Evolutionary conservation across 2,888 invertebrate genomes (phyloP).

Genomic region (Epinotia nisella): DNA sequence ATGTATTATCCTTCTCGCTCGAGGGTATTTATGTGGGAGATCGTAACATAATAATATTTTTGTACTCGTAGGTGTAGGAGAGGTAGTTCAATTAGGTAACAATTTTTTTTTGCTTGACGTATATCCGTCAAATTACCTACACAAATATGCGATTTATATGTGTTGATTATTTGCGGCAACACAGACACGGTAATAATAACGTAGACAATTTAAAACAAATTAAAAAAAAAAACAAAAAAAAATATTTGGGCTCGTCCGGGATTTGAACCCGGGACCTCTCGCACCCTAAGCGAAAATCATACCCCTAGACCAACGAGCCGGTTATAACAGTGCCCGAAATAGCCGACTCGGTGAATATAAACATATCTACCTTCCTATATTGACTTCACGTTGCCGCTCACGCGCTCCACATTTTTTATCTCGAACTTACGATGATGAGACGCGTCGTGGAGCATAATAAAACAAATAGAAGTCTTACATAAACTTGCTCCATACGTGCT

Average conservation of each 20-base stretch:
- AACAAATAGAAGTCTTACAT: background rate
- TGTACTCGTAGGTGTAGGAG: background rate
- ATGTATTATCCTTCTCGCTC: conserved; percentile 37
- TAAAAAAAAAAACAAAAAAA: conserved; percentile 46
- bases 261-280: conserved; percentile 86
- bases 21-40: conserved; percentile 25
- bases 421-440: background rate
- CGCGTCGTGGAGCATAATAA: conserved; percentile 1
- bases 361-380: conserved; percentile 26
- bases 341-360: conserved; percentile 20
- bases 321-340: conserved; percentile 42
- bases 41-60: conserved; percentile 27
- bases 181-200: background rate
- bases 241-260: conserved; percentile 81
- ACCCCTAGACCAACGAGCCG: conserved; percentile 86
- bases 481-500: background rate
- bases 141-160: background rate
- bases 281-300: conserved; percentile 86
- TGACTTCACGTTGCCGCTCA: conserved; percentile 11
- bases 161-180: conserved; percentile 7
- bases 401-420: conserved; percentile 31
- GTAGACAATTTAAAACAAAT: background rate
- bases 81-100: conserved; percentile 4
- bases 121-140: conserved; percentile 4
- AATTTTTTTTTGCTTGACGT: conserved; percentile 19